Conservation (phyloP, 1,140 invertebrate species). For the Nebria ingens region DNA sequence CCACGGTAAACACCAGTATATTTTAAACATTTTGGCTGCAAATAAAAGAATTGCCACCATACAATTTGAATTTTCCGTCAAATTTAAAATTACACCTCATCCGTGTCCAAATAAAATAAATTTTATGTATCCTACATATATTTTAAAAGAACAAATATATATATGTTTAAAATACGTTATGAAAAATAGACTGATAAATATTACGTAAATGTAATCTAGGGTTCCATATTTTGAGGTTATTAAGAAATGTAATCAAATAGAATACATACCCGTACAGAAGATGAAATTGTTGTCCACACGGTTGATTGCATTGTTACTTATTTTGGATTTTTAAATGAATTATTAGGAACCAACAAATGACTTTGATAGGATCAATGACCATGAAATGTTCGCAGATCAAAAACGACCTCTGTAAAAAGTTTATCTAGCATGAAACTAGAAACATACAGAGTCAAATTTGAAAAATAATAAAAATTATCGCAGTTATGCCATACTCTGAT, state of each 20-base stretch:
- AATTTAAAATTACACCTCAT: neutral
- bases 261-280: slow-evolving; percentile 13
- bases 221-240: slow-evolving; percentile 21
- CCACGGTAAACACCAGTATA: slow-evolving; percentile 19
- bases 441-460: too few species aligned
- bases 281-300: slow-evolving; percentile 18
- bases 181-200: slow-evolving; percentile 8
- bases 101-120: neutral
- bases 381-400: neutral
- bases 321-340: slow-evolving; percentile 24
- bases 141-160: neutral
- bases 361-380: slow-evolving; percentile 2
- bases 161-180: neutral
- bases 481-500: neutral
- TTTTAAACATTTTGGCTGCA: slow-evolving; percentile 22
- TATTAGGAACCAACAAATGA: slow-evolving; percentile 18
- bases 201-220: slow-evolving; percentile 6
- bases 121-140: slow-evolving; percentile 3
- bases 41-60: slow-evolving; percentile 13
- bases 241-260: slow-evolving; percentile 2
- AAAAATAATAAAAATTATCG: neutral
- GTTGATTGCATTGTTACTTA: slow-evolving; percentile 19
- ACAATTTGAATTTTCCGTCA: neutral
- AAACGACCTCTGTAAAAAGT: neutral
- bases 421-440: neutral